phyloP scores from a whole-genome alignment of 2,888 invertebrate genomes.

The Lamellibrachia columna region DNA sequence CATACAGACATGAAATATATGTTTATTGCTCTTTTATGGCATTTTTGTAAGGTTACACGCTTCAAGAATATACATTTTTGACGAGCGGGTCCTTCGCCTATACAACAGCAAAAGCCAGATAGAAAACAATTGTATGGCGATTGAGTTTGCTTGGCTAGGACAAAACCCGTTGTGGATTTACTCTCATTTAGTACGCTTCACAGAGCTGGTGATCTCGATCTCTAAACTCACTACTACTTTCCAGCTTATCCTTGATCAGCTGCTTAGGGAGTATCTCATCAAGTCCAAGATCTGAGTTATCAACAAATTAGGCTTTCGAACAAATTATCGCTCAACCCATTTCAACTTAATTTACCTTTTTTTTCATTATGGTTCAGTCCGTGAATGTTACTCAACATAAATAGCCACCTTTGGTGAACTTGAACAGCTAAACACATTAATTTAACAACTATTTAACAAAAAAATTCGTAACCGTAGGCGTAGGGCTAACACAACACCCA shows the following conservation, averaged over 20 bases:
- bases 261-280: neutral
- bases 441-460: neutral
- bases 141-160: too few relatives aligned
- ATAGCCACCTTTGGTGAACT: neutral
- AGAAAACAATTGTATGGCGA: too few relatives aligned
- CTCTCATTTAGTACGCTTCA: neutral
- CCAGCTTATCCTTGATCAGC: too few relatives aligned
- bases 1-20: too few relatives aligned
- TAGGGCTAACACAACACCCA: neutral
- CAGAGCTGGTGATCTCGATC: too few relatives aligned
- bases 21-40: too few relatives aligned
- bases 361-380: neutral
- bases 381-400: slow-evolving; percentile 5
- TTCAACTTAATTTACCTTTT: neutral
- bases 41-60: too few relatives aligned
- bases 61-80: too few relatives aligned
- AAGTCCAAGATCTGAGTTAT: neutral
- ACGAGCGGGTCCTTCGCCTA: too few relatives aligned
- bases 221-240: too few relatives aligned
- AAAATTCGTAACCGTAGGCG: neutral
- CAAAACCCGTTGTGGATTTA: too few relatives aligned
- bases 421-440: neutral
- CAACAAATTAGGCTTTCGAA: neutral
- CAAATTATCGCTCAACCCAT: neutral
- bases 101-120: too few relatives aligned